Base-by-base conservation (phyloP, 1,140 invertebrate species). In the Calycopis cecrops region DNA sequence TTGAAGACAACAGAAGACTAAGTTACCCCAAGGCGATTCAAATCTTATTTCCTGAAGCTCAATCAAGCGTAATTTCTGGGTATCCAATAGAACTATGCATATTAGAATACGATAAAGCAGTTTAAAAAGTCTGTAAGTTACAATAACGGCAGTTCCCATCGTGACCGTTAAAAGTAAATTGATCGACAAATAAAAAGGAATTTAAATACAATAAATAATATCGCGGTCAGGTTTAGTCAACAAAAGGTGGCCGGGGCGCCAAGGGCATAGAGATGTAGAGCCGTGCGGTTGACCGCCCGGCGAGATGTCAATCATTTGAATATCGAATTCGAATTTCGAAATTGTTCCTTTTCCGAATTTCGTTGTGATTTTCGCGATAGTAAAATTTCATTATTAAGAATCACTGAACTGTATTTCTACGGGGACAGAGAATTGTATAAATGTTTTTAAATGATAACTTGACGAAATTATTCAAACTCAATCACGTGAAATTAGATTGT, bases 241-340 rank as follows among this genome's bases (percentile, higher is more conserved):
- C 82, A 82, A 84, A 77, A 60, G 63, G 69, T 65, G 71, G 71
- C 67, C 61, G 62, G 61, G 63, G 68, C 60, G 70, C 67, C 63
- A 65, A 66, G 71, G 69, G 69, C 50, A 50, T 65, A 65, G 65
- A 72, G 52, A 64, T 34, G 35, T 42, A 49, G 35, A 52, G 48
- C 53, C 59, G 67, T 59, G 52, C 70, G 72, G 71, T 69, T 81
- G 83, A 83, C 81, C 83, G 78, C 83, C 83, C 56, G 76, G 70
- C 62, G 83, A 75, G 78, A 83, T 86, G 83, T 86, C 83, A 86
- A 86, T 86, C 82, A 86, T 86, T 84, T 86, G 78, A 84, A 86
- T 83, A 83, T 72, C 68, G 59, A 44, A 86, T 86, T 84, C 83
- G 59, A 74, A 44, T 84, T 86, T 84, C 83, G 59, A 74, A 67